A percentile compares a stretch with the other conserved stretches of the same genome.
These are phyloP conservation scores for Marcusenius ussheri DNA, from an alignment of 2,113 vertebrate species.

Conservation along the genomic window DNA sequence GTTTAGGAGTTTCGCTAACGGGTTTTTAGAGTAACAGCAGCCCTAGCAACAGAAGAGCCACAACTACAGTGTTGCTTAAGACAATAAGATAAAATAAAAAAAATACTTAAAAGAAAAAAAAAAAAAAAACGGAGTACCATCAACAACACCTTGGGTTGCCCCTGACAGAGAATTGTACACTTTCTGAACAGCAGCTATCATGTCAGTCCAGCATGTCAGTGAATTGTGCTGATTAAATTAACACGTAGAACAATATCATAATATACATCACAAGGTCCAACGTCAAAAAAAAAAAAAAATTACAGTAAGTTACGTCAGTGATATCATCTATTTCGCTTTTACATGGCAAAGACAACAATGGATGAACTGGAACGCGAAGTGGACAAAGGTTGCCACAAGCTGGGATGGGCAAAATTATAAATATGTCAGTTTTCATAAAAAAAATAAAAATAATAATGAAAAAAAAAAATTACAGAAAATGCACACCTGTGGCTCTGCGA, in stretches of 20 bases:
- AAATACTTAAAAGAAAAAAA: constrained; percentile 32
- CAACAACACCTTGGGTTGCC: constrained; percentile 73
- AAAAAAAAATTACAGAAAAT: constrained; percentile 65
- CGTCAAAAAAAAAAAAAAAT: constrained; percentile 58
- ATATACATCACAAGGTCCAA: constrained; percentile 94
- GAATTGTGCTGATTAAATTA: constrained; percentile 99
- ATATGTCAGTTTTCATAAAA: constrained; percentile 45
- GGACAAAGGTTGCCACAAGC: constrained; percentile 71
- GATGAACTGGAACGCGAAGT: constrained; percentile 69
- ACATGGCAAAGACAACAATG: constrained; percentile 77
- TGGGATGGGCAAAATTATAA: constrained; percentile 52
- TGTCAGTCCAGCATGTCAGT: constrained; percentile 99
- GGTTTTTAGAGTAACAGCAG: constrained; percentile 59
- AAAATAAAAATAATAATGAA: constrained; percentile 51
- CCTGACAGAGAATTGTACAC: constrained; percentile 56
- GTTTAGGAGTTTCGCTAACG: constrained; percentile 63
- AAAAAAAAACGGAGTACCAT: constrained; percentile 81
- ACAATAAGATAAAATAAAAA: constrained; percentile 57
- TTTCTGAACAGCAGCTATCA: constrained; percentile 88
- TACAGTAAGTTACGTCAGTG: constrained; percentile 93
- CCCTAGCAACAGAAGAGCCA: constrained; percentile 64
- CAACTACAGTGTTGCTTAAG: constrained; percentile 83
- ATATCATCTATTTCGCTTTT: constrained; percentile 76
- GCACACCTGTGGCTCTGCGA: constrained; percentile 63
- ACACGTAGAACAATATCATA: constrained; percentile 95